Base-by-base conservation (phyloP, 2,888 invertebrate genomes). In the Polyploca ridens region DNA sequence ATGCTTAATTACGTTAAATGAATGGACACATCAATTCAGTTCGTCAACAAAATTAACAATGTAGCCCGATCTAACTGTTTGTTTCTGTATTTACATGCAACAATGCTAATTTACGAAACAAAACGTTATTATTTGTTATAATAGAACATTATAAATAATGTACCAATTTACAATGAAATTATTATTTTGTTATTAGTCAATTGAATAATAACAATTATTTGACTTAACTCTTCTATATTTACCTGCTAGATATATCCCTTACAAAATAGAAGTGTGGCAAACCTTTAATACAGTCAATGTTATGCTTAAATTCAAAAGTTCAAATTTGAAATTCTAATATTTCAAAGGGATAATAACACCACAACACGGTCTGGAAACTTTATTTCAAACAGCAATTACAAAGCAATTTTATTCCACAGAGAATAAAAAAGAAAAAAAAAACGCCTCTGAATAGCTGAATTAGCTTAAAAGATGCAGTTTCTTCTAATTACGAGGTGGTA, bases 391-490 rank as follows among this genome's bases (percentile, higher is more conserved):
- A 3, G 44, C 13, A 14, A 44, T 14, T 44, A 44, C 14, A 44
- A 44, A 7, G 46, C 14, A 6, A 46, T 46, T 46, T n/a, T 46
- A 54, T 54, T 19, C 54, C 54, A 4, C 54, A 54, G 14, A 7
- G 33, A 58, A 8, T 35, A 58, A 49, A 59, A 63, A 62, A 10
- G 19, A n/a, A 10, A 72, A 70, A 71, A 65, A 64, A 63, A 63
- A 62, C 58, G 33, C 59, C 61, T 19, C 62, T 62, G 66, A 62
- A 58, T 68, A 68, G 69, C 68, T 66, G 67, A 74, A 72, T 75
- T 76, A 78, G 73, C 75, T 75, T 75, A 73, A 73, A 77, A 74
- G 68, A 76, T 74, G 72, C 77, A 82, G 71, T 79, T 79, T 76
- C 66, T 81, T 79, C 74, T 76, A 75, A 80, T 81, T 78, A 79